Evolutionary conservation across 2,113 vertebrate species (phyloP).

Genomic region (Takifugu flavidus): DNA sequence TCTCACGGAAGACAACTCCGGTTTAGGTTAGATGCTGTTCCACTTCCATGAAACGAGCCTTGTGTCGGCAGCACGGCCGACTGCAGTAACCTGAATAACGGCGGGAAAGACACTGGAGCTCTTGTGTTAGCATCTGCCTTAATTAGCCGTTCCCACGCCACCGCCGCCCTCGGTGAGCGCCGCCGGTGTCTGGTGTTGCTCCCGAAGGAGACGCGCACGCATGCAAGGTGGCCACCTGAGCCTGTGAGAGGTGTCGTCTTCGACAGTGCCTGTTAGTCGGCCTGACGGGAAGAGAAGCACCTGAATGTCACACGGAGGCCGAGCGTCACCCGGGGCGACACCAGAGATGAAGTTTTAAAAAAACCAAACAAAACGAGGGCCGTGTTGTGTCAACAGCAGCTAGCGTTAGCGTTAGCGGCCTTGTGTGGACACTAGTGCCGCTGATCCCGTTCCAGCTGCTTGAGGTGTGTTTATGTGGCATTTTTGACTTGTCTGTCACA

Average conservation of each 20-base stretch:
- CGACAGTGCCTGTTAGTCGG: conserved; percentile 27
- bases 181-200: conserved; percentile 40
- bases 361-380: no score
- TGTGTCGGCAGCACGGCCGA: not conserved
- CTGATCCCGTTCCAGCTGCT: no score
- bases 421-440: no score
- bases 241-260: conserved; percentile 20
- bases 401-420: no score
- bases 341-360: no score
- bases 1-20: conserved; percentile 1
- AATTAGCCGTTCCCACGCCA: conserved; percentile 40
- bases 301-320: conserved; percentile 4
- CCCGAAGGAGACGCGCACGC: conserved; percentile 14
- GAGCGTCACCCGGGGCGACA: not conserved
- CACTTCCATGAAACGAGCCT: not conserved
- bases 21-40: conserved; percentile 4
- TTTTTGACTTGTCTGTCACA: no score
- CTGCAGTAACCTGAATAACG: not conserved
- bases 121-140: conserved; percentile 13
- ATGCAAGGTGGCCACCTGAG: conserved; percentile 10
- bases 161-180: conserved; percentile 4
- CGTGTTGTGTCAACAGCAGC: no score
- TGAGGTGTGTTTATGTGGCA: no score
- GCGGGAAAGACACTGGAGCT: not conserved
- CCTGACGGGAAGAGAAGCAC: conserved; percentile 16